Percentiles rank a stretch among this genome's conserved stretches.
phyloP scores from a whole-genome alignment of 2,888 invertebrate species.

The Anthophora plumipes region DNA sequence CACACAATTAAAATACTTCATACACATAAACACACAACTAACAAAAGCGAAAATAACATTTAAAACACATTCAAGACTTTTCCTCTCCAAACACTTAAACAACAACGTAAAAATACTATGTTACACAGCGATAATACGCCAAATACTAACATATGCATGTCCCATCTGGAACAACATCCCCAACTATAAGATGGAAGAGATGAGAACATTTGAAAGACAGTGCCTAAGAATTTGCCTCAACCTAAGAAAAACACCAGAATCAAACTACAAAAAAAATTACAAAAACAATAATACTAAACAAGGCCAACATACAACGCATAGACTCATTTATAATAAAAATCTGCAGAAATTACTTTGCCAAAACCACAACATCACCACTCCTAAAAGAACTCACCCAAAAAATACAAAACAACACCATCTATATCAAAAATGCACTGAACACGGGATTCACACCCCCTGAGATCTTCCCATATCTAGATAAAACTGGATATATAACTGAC shows the following conservation, averaged over 20 bases:
- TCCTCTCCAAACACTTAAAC: slow-evolving; percentile 48
- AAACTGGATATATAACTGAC: neutral
- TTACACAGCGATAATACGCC: slow-evolving; percentile 22
- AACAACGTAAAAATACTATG: neutral
- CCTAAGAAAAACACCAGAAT: slow-evolving; percentile 26
- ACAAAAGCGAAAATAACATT: no score
- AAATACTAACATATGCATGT: no score
- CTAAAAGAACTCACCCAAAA: no score
- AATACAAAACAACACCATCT: neutral
- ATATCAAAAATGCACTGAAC: no score
- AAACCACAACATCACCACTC: neutral
- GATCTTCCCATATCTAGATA: neutral
- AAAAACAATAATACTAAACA: no score
- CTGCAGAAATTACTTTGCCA: neutral
- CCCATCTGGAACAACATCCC: slow-evolving; percentile 59
- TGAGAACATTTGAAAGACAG: slow-evolving; percentile 57
- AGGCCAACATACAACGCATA: slow-evolving; percentile 35
- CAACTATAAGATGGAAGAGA: slow-evolving; percentile 53
- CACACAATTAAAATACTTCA: no score
- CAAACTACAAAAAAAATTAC: no score
- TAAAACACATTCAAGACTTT: no score
- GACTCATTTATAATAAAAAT: slow-evolving; percentile 10
- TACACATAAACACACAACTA: no score
- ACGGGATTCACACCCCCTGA: neutral
- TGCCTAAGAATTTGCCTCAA: no score